Percentiles rank a stretch among this genome's conserved stretches.
phyloP scores from a whole-genome alignment of 2,888 invertebrate genomes.

The Pollenia griseotomentosa region DNA sequence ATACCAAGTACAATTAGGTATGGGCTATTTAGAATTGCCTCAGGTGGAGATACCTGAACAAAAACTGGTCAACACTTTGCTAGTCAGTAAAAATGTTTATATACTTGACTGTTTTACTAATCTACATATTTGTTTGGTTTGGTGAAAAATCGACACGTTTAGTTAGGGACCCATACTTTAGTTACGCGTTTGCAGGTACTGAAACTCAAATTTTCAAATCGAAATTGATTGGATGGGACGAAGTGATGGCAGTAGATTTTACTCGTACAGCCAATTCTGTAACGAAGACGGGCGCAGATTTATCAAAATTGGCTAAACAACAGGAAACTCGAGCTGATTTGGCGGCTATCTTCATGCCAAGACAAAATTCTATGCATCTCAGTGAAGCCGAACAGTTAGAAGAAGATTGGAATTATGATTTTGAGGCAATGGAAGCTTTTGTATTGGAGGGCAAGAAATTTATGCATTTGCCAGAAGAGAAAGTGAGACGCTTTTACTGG shows the following conservation, averaged over 20 bases:
- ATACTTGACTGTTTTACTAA: constrained; percentile 97
- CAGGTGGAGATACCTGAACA: constrained; percentile 93
- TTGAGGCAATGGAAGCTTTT: constrained; percentile 98
- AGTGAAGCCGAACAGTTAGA: constrained; percentile 94
- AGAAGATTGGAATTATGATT: constrained; percentile 99
- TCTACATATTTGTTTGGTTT: constrained; percentile 98
- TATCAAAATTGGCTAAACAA: no score
- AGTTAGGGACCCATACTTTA: constrained; percentile 94
- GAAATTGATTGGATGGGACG: constrained; percentile 99
- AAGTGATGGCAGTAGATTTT: no score
- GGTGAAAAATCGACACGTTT: constrained; percentile 98
- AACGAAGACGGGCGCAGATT: no score
- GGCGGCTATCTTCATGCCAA: no score
- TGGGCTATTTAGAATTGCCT: constrained; percentile 99
- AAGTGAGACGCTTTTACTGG: constrained; percentile 95
- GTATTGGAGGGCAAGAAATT: constrained; percentile 98
- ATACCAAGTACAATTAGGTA: constrained; percentile 98
- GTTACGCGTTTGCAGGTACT: constrained; percentile 95
- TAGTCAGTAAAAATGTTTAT: constrained; percentile 97
- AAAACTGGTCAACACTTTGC: constrained; percentile 90
- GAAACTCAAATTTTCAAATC: constrained; percentile 97
- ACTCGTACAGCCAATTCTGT: no score
- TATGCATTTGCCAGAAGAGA: constrained; percentile 97
- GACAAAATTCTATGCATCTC: no score
- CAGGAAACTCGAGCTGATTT: no score